Conservation (phyloP, 2,797 vertebrate genomes). For the Galagoides demidoff region DNA sequence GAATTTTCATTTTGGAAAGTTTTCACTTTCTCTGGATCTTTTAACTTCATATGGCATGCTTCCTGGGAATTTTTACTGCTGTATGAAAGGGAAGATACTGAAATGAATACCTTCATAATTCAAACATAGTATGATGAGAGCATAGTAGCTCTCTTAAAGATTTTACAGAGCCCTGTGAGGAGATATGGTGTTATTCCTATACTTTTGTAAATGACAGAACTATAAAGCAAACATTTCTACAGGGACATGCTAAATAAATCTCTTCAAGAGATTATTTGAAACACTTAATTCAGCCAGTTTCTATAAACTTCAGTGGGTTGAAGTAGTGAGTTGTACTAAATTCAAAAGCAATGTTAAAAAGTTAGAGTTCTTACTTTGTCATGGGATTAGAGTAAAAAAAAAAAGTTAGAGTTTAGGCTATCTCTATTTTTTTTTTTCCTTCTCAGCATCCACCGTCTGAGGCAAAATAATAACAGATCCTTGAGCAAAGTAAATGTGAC, state of each 20-base stretch:
- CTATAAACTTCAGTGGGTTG: background rate
- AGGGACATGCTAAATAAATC: background rate
- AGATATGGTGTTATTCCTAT: background rate
- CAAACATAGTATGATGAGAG: background rate
- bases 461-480: background rate
- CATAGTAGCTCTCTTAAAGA: background rate
- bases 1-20: slow-evolving; percentile 10
- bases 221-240: background rate
- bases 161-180: background rate
- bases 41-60: background rate
- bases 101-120: background rate
- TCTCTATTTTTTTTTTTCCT: background rate
- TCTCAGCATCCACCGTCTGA: slow-evolving; percentile 20
- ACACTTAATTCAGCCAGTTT: background rate
- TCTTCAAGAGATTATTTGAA: background rate
- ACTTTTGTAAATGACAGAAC: background rate
- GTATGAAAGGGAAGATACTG: background rate
- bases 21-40: background rate
- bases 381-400: background rate
- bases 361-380: background rate
- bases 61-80: background rate
- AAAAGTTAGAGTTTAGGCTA: background rate
- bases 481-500: background rate
- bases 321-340: background rate
- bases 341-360: background rate